phyloP scores from a whole-genome alignment of 2,113 vertebrate genomes.

The Corythoichthys haematopterus region DNA sequence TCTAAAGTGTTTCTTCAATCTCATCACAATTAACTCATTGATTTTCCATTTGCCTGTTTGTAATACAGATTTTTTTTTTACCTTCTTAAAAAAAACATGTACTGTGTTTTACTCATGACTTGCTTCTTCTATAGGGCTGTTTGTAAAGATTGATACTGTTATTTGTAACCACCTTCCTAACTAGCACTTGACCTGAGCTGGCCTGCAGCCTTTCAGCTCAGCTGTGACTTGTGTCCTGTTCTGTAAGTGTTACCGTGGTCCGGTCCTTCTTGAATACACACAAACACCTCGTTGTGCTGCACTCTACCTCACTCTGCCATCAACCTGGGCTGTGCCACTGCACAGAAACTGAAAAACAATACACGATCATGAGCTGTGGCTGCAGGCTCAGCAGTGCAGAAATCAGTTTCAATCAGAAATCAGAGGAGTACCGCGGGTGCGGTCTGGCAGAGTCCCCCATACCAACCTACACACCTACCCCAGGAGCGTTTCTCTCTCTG shows the following conservation, averaged over 20 bases:
- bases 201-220: constrained; percentile 63
- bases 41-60: constrained; percentile 42
- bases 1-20: constrained; percentile 20
- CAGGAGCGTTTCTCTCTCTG: constrained; percentile 97
- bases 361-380: constrained; percentile 73
- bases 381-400: constrained; percentile 86
- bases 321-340: constrained; percentile 35
- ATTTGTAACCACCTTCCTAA: constrained; percentile 57
- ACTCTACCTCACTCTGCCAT: constrained; percentile 35
- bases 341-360: constrained; percentile 13
- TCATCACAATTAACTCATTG: constrained; percentile 33
- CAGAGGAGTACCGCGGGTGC: constrained; percentile 84
- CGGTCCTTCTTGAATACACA: constrained; percentile 43
- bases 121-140: constrained; percentile 72
- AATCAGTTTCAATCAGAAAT: constrained; percentile 80
- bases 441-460: constrained; percentile 67
- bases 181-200: constrained; percentile 60
- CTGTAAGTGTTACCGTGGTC: constrained; percentile 63
- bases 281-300: constrained; percentile 36
- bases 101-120: constrained; percentile 59
- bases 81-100: constrained; percentile 49
- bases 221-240: constrained; percentile 57
- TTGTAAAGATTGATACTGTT: constrained; percentile 43
- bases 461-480: constrained; percentile 40
- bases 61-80: constrained; percentile 27